Evolutionary conservation across 2,113 vertebrate species (phyloP), one percentile per base, ranked within the genome.

Genomic region (Fregetta grallaria): DNA sequence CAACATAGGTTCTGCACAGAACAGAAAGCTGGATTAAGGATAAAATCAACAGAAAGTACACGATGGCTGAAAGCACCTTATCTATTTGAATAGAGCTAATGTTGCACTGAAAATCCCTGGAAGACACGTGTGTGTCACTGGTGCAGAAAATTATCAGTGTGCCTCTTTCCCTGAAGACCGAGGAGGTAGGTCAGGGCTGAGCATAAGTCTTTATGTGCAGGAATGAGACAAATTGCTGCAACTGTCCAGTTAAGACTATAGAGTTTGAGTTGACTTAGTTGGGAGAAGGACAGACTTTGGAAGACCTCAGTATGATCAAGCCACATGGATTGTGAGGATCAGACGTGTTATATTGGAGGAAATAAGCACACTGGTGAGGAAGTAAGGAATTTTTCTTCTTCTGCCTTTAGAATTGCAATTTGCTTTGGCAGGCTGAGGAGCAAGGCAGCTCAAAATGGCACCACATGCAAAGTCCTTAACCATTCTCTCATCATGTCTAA

Each of bases 11-110:
- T 80, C 85, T 89, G 78, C 93, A 62, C 70, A 78, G 67, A 52
- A 63, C 21, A 88, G 80, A 94, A 95, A 95, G 65, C 38, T 95
- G 83, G 96, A 95, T 97, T 95, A 96, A 84, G 36, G 91, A 94
- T 91, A 80, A 90, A 95, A 91, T 83, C 49, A 36, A 34, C 49
- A 81, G 50, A 70, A 92, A 92, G 56, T 36, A 88, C 23, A 2
- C 30, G 34, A 45, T 44, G 34, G 23, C 25, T 94, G 66, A 87
- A 72, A 71, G 32, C 47, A 86, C 44, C 42, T 91, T 92, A 42
- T 81, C 75, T 79, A 38, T 71, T 90, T 92, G 56, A 67, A 21
- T n/a, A 77, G 50, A 29, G 7, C 8, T 82, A n/a, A 62, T 23
- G 36, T 62, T 84, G 32, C 18, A 14, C 10, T 89, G 58, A 90